Evolutionary conservation across 2,888 invertebrate genomes (phyloP).

Genomic region (Hemicrepidius hirtus): DNA sequence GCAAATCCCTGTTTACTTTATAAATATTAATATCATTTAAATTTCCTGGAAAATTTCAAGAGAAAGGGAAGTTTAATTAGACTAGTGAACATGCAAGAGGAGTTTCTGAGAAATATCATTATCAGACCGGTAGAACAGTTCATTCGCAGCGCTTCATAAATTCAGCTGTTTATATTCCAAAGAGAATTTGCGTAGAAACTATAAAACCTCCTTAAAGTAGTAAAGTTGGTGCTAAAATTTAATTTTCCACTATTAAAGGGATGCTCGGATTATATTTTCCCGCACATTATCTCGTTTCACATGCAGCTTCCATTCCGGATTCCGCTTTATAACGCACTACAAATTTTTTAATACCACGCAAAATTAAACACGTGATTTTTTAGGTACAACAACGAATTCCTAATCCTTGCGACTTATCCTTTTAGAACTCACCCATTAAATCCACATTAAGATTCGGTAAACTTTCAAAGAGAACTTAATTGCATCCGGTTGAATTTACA

Average conservation of each 20-base stretch:
- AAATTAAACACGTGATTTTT: constrained; percentile 1
- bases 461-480: constrained; percentile 5
- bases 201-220: constrained; percentile 42
- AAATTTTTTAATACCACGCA: constrained; percentile 13
- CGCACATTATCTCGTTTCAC: constrained; percentile 28
- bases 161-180: constrained; percentile 40
- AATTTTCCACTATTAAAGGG: constrained; percentile 39
- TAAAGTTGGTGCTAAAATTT: constrained; percentile 42
- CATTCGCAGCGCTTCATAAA: constrained; percentile 41
- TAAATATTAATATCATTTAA: constrained; percentile 32
- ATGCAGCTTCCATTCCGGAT: constrained; percentile 23
- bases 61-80: constrained; percentile 34
- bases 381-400: background rate
- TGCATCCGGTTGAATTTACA: constrained; percentile 14
- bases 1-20: constrained; percentile 29
- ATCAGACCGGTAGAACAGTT: constrained; percentile 39
- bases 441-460: constrained; percentile 14
- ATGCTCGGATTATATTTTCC: constrained; percentile 24
- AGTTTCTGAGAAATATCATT: constrained; percentile 32
- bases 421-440: constrained; percentile 17
- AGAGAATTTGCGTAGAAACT: constrained; percentile 46
- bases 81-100: constrained; percentile 26
- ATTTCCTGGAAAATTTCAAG: constrained; percentile 12
- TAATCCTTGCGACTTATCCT: no score
- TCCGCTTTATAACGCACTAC: constrained; percentile 17